A percentile compares a stretch with the other conserved stretches of the same genome.
These are phyloP conservation scores for Eupithecia centaureata DNA, from an alignment of 2,888 invertebrate genomes.

Conservation along the genomic window DNA sequence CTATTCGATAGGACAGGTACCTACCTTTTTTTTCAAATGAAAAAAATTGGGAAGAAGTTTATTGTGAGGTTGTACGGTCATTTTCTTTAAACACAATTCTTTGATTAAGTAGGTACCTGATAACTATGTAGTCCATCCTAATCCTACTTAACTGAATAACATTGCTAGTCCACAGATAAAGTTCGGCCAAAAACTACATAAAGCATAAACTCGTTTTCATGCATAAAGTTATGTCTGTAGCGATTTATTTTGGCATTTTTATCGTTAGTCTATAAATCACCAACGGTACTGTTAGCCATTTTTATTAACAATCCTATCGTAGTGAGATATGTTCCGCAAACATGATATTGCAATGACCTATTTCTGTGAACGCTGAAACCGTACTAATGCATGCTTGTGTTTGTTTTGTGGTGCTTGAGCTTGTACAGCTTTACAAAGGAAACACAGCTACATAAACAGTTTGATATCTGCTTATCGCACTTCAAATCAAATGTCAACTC, in stretches of 20 bases:
- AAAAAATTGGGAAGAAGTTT: background rate
- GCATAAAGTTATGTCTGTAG: slow-evolving; percentile 5
- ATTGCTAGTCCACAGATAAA: background rate
- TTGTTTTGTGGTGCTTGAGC: background rate
- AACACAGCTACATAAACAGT: background rate
- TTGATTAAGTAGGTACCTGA: background rate
- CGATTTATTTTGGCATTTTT: slow-evolving; percentile 26
- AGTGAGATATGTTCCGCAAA: slow-evolving; percentile 21
- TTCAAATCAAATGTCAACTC: background rate
- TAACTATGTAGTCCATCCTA: background rate
- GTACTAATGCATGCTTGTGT: slow-evolving; percentile 8
- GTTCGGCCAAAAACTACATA: background rate
- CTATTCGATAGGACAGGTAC: no score
- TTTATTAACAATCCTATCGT: slow-evolving; percentile 21
- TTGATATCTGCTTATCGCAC: background rate
- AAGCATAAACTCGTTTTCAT: slow-evolving; percentile 4
- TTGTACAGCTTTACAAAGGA: background rate
- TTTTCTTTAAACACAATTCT: background rate
- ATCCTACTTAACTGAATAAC: background rate
- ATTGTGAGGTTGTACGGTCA: background rate
- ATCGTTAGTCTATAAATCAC: slow-evolving; percentile 28
- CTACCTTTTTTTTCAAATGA: no score
- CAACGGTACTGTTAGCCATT: slow-evolving; percentile 17
- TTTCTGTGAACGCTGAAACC: slow-evolving; percentile 20
- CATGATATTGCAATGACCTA: slow-evolving; percentile 20